Evolutionary conservation across 2,888 invertebrate genomes (phyloP).

Genomic region (Smittia sp.): DNA sequence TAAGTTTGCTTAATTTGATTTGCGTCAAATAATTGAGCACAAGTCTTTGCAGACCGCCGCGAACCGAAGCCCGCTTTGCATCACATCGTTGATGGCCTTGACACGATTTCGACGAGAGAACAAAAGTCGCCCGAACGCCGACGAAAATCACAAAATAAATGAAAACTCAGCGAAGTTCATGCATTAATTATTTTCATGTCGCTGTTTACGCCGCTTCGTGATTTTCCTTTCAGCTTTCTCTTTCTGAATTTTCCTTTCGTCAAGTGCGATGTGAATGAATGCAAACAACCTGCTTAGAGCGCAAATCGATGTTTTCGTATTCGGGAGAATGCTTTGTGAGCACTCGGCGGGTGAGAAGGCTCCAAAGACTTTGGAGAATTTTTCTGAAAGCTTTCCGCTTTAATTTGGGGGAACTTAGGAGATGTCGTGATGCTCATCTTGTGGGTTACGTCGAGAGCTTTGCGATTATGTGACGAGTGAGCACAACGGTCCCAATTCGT

Average conservation of each 20-base stretch:
- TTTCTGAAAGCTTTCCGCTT: too few relatives aligned
- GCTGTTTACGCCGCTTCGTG: not conserved
- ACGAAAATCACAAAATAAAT: not conserved
- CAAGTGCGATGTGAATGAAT: not conserved
- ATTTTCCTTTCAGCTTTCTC: not conserved
- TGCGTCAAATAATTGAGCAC: slow-evolving; percentile 18
- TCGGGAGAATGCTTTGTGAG: too few relatives aligned
- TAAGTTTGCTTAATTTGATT: slow-evolving; percentile 18
- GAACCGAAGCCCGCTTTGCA: not conserved
- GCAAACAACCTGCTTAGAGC: not conserved
- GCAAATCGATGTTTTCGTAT: too few relatives aligned
- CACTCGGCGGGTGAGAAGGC: too few relatives aligned
- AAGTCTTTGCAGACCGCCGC: not conserved
- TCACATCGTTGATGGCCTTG: slow-evolving; percentile 37
- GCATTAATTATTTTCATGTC: slow-evolving; percentile 8
- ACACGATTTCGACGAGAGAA: slow-evolving; percentile 18
- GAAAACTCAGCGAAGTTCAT: not conserved
- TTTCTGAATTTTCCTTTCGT: not conserved
- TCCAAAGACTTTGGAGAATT: too few relatives aligned
- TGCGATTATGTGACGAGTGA: too few relatives aligned
- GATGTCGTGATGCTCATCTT: too few relatives aligned
- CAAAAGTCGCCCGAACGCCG: not conserved
- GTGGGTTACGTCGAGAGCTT: too few relatives aligned
- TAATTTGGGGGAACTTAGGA: too few relatives aligned
- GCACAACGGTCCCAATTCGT: too few relatives aligned